phyloP scores from a whole-genome alignment of 2,113 vertebrate genomes.

The Xenopus tropicalis region UCB_Xtro_10.0 CM004447.2:103334001-103334500 shows the following conservation, averaged over 20 bases:
- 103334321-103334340: conserved; percentile 28
- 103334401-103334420: conserved; percentile 22
- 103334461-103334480: conserved; percentile 32
- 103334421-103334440: conserved; percentile 20
- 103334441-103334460: conserved; percentile 2
- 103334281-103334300: conserved; percentile 53
- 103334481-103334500: conserved; percentile 11
- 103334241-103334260: conserved; percentile 38
- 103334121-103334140: background rate
- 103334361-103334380: conserved; percentile 14
- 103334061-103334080: background rate
- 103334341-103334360: conserved; percentile 27
- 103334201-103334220: background rate
- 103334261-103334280: conserved; percentile 41
- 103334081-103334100: conserved; percentile 12
- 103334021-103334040: no score
- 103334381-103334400: conserved; percentile 21
- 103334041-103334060: no score
- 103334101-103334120: conserved; percentile 4
- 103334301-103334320: conserved; percentile 24
- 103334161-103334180: conserved; percentile 21
- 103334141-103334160: background rate
- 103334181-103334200: background rate
- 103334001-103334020: no score
- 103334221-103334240: conserved; percentile 27